Evolutionary conservation across 2,113 vertebrate genomes (phyloP), one percentile per base, ranked within the genome.

Genomic region (Gobio gobio): DNA sequence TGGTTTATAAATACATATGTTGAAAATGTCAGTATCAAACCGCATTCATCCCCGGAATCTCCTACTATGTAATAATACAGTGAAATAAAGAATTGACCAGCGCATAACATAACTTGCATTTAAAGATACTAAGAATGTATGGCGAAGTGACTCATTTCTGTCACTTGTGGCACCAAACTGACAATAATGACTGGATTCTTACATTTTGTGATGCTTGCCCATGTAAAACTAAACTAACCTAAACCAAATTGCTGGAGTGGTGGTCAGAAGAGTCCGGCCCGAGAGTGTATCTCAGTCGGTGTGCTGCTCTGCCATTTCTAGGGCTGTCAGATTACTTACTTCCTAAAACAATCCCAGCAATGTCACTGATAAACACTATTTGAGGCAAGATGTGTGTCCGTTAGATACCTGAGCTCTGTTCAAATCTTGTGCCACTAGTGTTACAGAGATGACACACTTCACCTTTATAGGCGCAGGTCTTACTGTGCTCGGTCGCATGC

Each of bases 401-500:
- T 20, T 20, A 56, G 18, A 24, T 20, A 20, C 6, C 9, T 40
- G 33, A 20, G 58, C 9, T 59, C 58, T 22, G 16, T 40, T 36
- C 18, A 70, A 40, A 40, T 66, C 63, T 66, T 29, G 29, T 61
- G 3, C n/a, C 59, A 61, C 26, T 29, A 16, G 18, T 70, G 18
- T 72, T 36, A 72, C 29, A 72, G 66, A 72, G 43, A 51, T 54
- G 47, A 3, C 13, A 33, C 18, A 22, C 36, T 70, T 70, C 29
- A 70, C 26, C 13, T 29, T 33, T 61, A 10, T 22, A 59, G 24
- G 14, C 3, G 1, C 13, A 33, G 6, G 10, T 26, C 96, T 96
- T 91, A 99, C 98, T 47, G 97, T 98, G 89, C 90, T 95, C 0
- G 98, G 98, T 49, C 96, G 96, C 83, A 87, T 91, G 2, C 93